phyloP scores from a whole-genome alignment of 2,113 vertebrate genomes.

The Ctenodactylus gundi region DNA sequence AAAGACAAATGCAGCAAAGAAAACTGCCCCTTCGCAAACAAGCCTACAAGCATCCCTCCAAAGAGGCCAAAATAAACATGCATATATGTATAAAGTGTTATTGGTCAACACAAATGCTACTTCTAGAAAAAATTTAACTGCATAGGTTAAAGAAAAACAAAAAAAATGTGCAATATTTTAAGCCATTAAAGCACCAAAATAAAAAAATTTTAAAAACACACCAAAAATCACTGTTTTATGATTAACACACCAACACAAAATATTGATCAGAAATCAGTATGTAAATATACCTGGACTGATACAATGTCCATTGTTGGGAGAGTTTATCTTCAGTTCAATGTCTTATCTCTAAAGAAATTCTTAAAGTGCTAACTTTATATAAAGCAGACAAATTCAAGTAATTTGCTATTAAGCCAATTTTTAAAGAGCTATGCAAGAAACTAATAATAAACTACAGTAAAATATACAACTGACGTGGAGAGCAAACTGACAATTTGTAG shows the following conservation, averaged over 20 bases:
- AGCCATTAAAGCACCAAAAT: slow-evolving; percentile 87
- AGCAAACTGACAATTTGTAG: slow-evolving; percentile 57
- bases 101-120: slow-evolving; percentile 82
- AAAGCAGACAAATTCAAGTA: slow-evolving; percentile 84
- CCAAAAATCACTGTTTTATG: slow-evolving; percentile 73
- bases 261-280: slow-evolving; percentile 80
- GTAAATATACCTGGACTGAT: slow-evolving; percentile 78
- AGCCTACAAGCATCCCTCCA: slow-evolving; percentile 74
- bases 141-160: slow-evolving; percentile 87
- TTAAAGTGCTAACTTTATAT: slow-evolving; percentile 87
- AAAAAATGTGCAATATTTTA: slow-evolving; percentile 88
- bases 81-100: slow-evolving; percentile 84
- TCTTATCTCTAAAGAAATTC: slow-evolving; percentile 72
- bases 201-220: slow-evolving; percentile 59
- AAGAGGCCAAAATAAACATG: slow-evolving; percentile 69
- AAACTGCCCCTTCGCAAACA: slow-evolving; percentile 74
- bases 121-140: slow-evolving; percentile 85
- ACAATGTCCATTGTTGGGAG: slow-evolving; percentile 71
- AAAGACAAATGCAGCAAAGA: slow-evolving; percentile 73
- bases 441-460: slow-evolving; percentile 31
- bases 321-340: slow-evolving; percentile 79
- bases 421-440: slow-evolving; percentile 63
- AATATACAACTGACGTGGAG: slow-evolving; percentile 65
- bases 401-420: slow-evolving; percentile 80
- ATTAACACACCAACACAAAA: slow-evolving; percentile 77